Evolutionary conservation across 2,888 invertebrate genomes (phyloP), one percentile per base, ranked within the genome.

Genomic region (Plemyria rubiginata): DNA sequence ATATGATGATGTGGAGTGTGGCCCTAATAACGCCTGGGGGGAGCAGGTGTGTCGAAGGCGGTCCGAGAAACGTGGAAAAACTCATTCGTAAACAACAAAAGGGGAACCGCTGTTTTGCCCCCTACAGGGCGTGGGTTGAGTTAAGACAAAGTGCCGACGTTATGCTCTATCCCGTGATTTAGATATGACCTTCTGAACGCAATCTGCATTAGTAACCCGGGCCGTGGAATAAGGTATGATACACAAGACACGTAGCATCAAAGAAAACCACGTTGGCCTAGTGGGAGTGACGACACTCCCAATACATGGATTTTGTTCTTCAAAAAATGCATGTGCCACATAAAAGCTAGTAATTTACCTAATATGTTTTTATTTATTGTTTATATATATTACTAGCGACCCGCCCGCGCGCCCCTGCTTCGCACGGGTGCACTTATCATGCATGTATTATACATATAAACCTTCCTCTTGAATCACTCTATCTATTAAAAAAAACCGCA

Each of bases 71-170:
- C 81, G 85, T 84, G 86, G 59, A 90, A 89, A 90, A 90, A 89
- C 89, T 89, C 88, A 86, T 90, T 88, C 86, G 87, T 85, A 85
- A 87, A 88, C 88, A 89, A 88, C 86, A 87, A 87, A 86, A 86
- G 85, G 81, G 84, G 82, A 83, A 81, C 84, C 81, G 81, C 79
- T 79, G 84, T 60, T 84, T 83, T 52, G 59, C 40, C 38, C 16
- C 49, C 29, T 16, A 82, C 75, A 73, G 71, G 71, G 79, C 87
- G 89, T 89, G 89, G 89, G 90, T 80, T 83, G 87, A 85, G 82
- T 85, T 81, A 82, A 86, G 87, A 90, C 88, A 90, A 88, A 88
- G 84, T 85, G 84, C 87, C 85, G 85, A 84, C 88, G 86, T 84
- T 85, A 83, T 85, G 81, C 82, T 83, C 82, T 82, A 85, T 82